Conservation (phyloP, 2,113 vertebrate species). For the Anhinga anhinga region DNA sequence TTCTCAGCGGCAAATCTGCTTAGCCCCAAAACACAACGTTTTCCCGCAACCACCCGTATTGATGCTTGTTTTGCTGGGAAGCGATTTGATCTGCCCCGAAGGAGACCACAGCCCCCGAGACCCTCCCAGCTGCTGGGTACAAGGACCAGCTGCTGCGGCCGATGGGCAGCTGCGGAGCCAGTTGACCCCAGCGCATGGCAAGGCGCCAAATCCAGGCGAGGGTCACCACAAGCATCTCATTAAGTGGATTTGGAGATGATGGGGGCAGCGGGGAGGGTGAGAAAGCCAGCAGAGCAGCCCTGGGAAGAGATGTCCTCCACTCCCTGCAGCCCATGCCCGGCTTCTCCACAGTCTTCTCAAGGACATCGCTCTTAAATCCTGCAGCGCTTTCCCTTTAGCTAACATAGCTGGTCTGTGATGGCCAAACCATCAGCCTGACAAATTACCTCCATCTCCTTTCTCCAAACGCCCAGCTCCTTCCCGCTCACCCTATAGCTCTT, state of each 20-base stretch:
- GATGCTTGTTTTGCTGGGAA: not conserved
- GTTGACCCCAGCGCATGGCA: not conserved
- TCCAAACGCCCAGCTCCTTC: not conserved
- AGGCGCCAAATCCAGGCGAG: not conserved
- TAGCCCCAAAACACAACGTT: accelerated
- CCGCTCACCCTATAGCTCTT: not conserved
- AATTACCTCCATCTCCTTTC: not conserved
- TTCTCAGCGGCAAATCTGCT: not conserved
- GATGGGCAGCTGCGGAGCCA: not conserved
- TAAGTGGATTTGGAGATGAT: not conserved
- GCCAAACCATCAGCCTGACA: not conserved
- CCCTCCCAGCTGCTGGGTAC: not conserved
- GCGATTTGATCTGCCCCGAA: not conserved
- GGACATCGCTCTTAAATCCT: not conserved
- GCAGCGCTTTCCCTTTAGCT: not conserved
- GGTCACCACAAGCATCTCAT: not conserved
- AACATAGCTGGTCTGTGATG: not conserved
- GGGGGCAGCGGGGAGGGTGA: not conserved
- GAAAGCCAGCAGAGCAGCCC: not conserved
- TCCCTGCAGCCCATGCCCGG: accelerated
- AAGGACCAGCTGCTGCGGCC: not conserved
- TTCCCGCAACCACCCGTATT: accelerated
- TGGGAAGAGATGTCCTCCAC: not conserved
- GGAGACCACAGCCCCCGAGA: not conserved
- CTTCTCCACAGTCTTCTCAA: not conserved